Base-by-base conservation (phyloP, 2,888 invertebrate genomes). In the Odontomyia ornata region DNA sequence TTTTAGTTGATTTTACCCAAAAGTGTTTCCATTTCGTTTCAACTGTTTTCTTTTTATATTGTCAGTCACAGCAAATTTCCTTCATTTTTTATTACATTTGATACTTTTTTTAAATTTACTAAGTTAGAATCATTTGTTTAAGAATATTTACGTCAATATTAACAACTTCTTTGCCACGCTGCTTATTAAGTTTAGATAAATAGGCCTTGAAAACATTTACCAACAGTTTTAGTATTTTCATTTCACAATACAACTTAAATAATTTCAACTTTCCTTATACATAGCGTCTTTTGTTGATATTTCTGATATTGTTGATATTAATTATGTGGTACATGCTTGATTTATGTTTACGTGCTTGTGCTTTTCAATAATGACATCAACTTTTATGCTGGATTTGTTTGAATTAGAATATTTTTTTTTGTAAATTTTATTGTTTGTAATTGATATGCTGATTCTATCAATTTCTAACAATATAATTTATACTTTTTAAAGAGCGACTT, bases 381-480 rank as follows among this genome's bases (percentile, higher is more conserved):
- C 47, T 69, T 71, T 69, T 76, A 65, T 65, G 57, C 27, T 57
- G 57, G 36, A 62, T 46, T 76, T 36, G 11, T 36, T 72, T n/a
- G 46, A 27, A 25, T 71, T 69, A 27, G 21, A 60, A 36, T 80
- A 77, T 77, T 79, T 77, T 79, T 80, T 79, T 76, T 76, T 77
- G 72, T 79, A 81, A 79, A 81, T 80, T 80, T 76, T 80, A 80
- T 79, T 80, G 81, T 81, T 82, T 80, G 69, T 81, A 83, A 86
- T 85, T 85, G 85, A 85, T 85, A 85, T 85, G 85, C 85, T 86
- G 85, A 84, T 85, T 85, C 84, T 84, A 84, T 84, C 82, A 83
- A 84, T 82, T 79, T 82, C 84, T 82, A 81, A 81, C 81, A 82
- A 80, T 80, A 79, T 73, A 71, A 52, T 78, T 78, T 79, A 52